Evolutionary conservation across 2,113 vertebrate genomes (phyloP).

Genomic region (Antechinus stuartii): DNA sequence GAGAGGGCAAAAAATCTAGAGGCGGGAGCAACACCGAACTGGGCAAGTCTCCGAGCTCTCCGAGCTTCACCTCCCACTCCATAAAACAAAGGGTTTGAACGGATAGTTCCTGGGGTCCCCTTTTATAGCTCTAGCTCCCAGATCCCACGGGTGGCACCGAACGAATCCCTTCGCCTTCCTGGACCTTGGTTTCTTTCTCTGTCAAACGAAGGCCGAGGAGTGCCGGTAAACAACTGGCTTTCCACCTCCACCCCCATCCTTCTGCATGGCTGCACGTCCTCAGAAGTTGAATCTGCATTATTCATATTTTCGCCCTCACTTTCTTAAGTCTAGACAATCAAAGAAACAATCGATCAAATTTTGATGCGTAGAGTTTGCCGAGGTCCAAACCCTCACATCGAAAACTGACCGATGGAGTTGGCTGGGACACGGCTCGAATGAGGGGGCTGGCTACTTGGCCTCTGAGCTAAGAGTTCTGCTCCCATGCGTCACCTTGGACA

Average conservation of each 20-base stretch:
- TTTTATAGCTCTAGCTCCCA: not conserved
- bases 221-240: not conserved
- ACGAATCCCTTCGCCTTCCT: not conserved
- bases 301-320: not conserved
- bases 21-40: not conserved
- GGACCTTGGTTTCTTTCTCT: not conserved
- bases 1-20: not conserved
- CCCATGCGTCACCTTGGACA: not conserved
- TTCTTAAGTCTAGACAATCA: not conserved
- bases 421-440: not conserved
- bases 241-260: not conserved
- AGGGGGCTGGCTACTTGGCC: not conserved
- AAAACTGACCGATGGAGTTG: not conserved
- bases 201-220: not conserved
- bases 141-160: not conserved
- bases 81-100: not conserved
- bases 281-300: not conserved
- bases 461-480: not conserved
- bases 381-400: not conserved
- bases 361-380: not conserved
- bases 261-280: not conserved
- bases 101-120: not conserved
- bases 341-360: not conserved
- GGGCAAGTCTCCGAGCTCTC: not conserved
- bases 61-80: not conserved